Evolutionary conservation across 2,888 invertebrate species (phyloP).

Genomic region (Eupithecia pulchellata): DNA sequence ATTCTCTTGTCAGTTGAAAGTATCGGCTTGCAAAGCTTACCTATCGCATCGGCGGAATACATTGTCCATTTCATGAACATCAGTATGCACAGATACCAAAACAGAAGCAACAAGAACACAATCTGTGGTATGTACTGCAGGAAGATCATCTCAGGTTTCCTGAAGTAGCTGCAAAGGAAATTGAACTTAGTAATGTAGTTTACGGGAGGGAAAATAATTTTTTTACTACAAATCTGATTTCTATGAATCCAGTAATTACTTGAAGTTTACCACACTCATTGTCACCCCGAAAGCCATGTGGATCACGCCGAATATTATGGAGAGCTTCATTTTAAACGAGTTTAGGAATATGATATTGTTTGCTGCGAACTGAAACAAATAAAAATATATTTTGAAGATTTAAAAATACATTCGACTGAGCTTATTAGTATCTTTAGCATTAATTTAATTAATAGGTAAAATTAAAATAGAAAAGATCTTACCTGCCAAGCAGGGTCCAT

Average conservation of each 20-base stretch:
- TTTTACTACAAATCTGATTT: constrained; percentile 66
- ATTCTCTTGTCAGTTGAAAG: not conserved
- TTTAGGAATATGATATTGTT: constrained; percentile 90
- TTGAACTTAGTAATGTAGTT: constrained; percentile 18
- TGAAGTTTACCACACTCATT: constrained; percentile 87
- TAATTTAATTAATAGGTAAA: not conserved
- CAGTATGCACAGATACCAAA: constrained; percentile 88
- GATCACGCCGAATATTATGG: constrained; percentile 89
- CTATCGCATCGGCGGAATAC: constrained; percentile 76
- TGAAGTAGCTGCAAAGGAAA: constrained; percentile 76
- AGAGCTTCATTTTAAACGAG: constrained; percentile 91
- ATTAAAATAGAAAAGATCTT: constrained; percentile 27
- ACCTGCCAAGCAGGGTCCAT: constrained; percentile 90
- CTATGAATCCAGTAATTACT: constrained; percentile 85
- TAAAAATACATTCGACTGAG: too few species aligned
- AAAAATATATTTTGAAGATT: not conserved
- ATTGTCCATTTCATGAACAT: constrained; percentile 90
- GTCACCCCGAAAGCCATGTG: constrained; percentile 91
- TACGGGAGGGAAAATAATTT: constrained; percentile 35
- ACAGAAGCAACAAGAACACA: constrained; percentile 87
- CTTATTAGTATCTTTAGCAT: too few species aligned
- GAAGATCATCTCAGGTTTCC: constrained; percentile 76
- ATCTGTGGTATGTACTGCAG: constrained; percentile 90
- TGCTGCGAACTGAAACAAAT: constrained; percentile 73
- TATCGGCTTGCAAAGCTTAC: constrained; percentile 50